A percentile compares a stretch with the other conserved stretches of the same genome.
These are phyloP conservation scores for Calameuta idolon DNA, from an alignment of 2,888 invertebrate genomes.

Conservation along the genomic window DNA sequence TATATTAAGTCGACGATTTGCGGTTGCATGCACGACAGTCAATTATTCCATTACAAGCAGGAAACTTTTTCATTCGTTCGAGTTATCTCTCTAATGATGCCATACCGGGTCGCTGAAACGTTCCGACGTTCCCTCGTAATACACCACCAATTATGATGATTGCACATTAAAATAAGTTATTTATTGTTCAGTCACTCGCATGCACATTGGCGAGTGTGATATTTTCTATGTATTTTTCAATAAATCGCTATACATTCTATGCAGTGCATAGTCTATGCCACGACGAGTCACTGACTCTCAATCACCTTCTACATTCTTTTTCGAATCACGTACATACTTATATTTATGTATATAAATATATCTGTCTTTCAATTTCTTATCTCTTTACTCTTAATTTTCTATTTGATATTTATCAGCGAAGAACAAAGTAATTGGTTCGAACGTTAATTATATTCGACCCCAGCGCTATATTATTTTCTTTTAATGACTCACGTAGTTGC, in stretches of 20 bases:
- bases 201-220: not conserved
- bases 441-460: not conserved
- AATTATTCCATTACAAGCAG: not conserved
- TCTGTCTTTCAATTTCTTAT: not conserved
- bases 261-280: not conserved
- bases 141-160: not conserved
- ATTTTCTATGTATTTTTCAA: not conserved
- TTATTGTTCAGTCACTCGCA: not conserved
- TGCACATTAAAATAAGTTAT: not conserved
- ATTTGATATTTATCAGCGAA: not conserved
- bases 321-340: not conserved
- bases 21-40: not conserved
- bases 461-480: not conserved
- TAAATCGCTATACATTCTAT: not conserved
- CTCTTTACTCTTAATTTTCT: not conserved
- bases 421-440: not conserved
- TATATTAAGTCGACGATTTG: not conserved
- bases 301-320: not conserved
- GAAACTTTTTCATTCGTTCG: not conserved
- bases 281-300: not conserved
- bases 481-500: not conserved
- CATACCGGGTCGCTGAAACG: not conserved
- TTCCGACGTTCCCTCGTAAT: not conserved
- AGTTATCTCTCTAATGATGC: not conserved
- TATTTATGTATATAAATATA: not conserved